Percentiles rank a stretch among this genome's conserved stretches.
phyloP scores from a whole-genome alignment of 2,888 invertebrate species.

The Elysia crispata region DNA sequence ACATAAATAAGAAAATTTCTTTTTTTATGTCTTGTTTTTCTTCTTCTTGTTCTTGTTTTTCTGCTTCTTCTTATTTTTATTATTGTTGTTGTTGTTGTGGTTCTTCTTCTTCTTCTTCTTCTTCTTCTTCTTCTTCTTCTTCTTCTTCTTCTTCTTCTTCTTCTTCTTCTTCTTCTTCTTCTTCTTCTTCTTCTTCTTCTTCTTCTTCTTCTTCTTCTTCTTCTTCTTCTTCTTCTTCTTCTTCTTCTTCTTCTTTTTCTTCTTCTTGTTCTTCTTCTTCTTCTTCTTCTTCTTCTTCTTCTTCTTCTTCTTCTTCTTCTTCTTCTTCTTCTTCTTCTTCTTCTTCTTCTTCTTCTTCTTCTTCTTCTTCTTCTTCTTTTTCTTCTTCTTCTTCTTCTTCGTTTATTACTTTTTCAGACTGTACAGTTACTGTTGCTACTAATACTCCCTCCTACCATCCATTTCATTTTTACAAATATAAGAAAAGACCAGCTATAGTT shows the following conservation, averaged over 20 bases:
- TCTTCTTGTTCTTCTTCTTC: not conserved
- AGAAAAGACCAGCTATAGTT: too few relatives aligned
- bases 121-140: not conserved
- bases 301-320: not conserved
- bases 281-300: not conserved
- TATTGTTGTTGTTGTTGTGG: too few relatives aligned
- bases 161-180: constrained; percentile 17
- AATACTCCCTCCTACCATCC: not conserved
- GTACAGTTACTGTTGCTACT: too few relatives aligned
- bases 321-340: constrained; percentile 3
- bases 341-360: not conserved
- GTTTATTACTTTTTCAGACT: too few relatives aligned
- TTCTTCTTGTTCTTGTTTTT: too few relatives aligned
- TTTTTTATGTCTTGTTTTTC: too few relatives aligned
- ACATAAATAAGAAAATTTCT: too few relatives aligned
- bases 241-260: not conserved
- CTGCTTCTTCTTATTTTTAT: too few relatives aligned
- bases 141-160: constrained; percentile 5
- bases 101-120: not conserved
- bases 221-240: constrained; percentile 13
- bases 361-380: constrained; percentile 15
- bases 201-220: constrained; percentile 25
- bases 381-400: not conserved
- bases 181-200: constrained; percentile 20
- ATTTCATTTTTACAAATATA: not conserved